phyloP scores from a whole-genome alignment of 2,888 invertebrate species.

The Leuctra nigra region DNA sequence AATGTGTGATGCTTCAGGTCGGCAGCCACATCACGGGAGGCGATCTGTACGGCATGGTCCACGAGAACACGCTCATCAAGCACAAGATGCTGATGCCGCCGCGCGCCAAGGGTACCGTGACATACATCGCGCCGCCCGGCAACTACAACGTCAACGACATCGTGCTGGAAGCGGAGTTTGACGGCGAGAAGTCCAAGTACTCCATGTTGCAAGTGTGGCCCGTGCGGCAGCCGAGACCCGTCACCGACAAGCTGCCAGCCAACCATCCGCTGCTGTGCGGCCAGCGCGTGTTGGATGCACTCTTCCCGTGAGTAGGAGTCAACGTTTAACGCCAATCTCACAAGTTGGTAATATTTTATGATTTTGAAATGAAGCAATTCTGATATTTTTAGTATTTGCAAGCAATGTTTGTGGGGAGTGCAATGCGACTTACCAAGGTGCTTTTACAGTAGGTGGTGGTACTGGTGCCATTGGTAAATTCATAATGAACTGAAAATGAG shows the following conservation, averaged over 20 bases:
- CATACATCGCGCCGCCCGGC: slow-evolving; percentile 88
- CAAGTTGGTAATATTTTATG: too few species aligned
- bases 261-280: slow-evolving; percentile 98
- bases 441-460: too few species aligned
- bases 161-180: slow-evolving; percentile 98
- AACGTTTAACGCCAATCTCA: too few species aligned
- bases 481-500: too few species aligned
- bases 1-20: slow-evolving; percentile 50
- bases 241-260: slow-evolving; percentile 95
- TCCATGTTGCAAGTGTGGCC: slow-evolving; percentile 99
- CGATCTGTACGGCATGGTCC: slow-evolving; percentile 91
- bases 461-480: too few species aligned
- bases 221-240: slow-evolving; percentile 94
- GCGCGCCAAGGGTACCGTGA: slow-evolving; percentile 91
- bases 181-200: slow-evolving; percentile 86
- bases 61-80: slow-evolving; percentile 96
- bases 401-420: too few species aligned
- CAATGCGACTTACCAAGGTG: too few species aligned
- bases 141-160: slow-evolving; percentile 92
- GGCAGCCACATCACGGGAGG: slow-evolving; percentile 99
- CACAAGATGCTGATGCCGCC: slow-evolving; percentile 96
- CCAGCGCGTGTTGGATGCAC: slow-evolving; percentile 94
- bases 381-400: too few species aligned
- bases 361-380: too few species aligned
- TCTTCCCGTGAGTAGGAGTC: slow-evolving; percentile 80